Percentiles rank a stretch among this genome's conserved stretches.
Evolutionary conservation across 2,888 invertebrate genomes (phyloP).

Genomic region (Diachrysia chrysitis): DNA sequence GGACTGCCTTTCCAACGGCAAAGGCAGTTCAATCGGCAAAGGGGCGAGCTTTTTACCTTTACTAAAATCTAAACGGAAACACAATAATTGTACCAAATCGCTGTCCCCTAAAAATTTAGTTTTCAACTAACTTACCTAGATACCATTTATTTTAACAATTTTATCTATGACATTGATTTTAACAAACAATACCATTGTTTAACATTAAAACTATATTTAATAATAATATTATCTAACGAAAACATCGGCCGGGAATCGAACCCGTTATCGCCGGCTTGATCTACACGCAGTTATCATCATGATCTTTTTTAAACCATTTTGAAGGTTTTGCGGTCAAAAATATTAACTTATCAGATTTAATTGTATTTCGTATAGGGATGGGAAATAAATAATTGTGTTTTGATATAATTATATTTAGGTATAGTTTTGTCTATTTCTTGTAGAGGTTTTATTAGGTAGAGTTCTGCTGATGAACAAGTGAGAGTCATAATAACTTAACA

Average conservation of each 20-base stretch:
- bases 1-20: no score
- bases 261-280: slow-evolving; percentile 77
- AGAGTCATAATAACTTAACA: no score
- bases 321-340: slow-evolving; percentile 56
- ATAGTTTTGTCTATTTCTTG: no score
- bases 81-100: neutral
- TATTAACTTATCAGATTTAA: slow-evolving; percentile 21
- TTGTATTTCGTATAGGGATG: neutral
- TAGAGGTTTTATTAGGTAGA: no score
- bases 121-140: neutral
- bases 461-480: no score
- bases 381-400: neutral
- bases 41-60: no score
- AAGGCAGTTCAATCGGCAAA: no score
- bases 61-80: no score
- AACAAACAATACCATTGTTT: slow-evolving; percentile 70
- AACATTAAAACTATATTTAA: slow-evolving; percentile 67
- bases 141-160: neutral
- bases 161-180: slow-evolving; percentile 23
- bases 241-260: slow-evolving; percentile 83
- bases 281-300: slow-evolving; percentile 69
- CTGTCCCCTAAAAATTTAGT: neutral
- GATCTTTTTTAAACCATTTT: slow-evolving; percentile 69
- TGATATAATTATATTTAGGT: no score
- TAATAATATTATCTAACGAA: slow-evolving; percentile 75